Percentiles rank a stretch among this genome's conserved stretches.
phyloP scores from a whole-genome alignment of 2,888 invertebrate genomes.

The Idaea straminata region DNA sequence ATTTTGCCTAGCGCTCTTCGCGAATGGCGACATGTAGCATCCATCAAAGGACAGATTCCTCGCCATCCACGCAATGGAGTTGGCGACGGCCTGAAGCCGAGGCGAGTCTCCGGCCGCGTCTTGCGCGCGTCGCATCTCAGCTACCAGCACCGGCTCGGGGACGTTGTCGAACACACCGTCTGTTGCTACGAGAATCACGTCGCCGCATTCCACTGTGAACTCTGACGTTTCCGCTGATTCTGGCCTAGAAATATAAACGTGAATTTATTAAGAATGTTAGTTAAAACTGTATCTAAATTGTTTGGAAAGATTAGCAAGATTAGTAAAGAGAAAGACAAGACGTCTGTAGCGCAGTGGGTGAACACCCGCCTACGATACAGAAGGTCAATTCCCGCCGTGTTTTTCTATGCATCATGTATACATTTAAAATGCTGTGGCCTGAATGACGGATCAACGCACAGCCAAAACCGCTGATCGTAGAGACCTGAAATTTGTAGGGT shows the following conservation, averaged over 20 bases:
- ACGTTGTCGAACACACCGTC: conserved; percentile 99
- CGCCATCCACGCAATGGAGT: conserved; percentile 97
- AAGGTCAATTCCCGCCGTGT: no score
- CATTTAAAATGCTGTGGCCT: no score
- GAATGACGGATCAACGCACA: no score
- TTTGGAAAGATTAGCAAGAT: no score
- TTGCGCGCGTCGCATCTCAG: conserved; percentile 87
- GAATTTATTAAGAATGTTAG: no score
- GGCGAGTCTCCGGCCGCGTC: conserved; percentile 80
- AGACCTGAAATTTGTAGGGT: no score
- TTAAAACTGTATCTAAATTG: no score
- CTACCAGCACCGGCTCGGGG: conserved; percentile 92
- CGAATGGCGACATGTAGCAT: conserved; percentile 97
- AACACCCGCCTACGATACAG: no score
- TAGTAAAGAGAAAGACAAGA: no score
- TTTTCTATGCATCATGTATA: no score
- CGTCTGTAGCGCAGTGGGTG: no score
- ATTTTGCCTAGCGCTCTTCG: conserved; percentile 94
- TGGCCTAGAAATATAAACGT: conserved; percentile 80
- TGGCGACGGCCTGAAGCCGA: conserved; percentile 93
- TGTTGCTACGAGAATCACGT: conserved; percentile 96
- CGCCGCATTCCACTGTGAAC: conserved; percentile 94
- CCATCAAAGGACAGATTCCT: conserved; percentile 96
- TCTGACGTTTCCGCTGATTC: conserved; percentile 94
- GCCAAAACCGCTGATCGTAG: no score